Evolutionary conservation across 2,888 invertebrate genomes (phyloP), one percentile per base, ranked within the genome.

Genomic region (Spodoptera exigua): DNA sequence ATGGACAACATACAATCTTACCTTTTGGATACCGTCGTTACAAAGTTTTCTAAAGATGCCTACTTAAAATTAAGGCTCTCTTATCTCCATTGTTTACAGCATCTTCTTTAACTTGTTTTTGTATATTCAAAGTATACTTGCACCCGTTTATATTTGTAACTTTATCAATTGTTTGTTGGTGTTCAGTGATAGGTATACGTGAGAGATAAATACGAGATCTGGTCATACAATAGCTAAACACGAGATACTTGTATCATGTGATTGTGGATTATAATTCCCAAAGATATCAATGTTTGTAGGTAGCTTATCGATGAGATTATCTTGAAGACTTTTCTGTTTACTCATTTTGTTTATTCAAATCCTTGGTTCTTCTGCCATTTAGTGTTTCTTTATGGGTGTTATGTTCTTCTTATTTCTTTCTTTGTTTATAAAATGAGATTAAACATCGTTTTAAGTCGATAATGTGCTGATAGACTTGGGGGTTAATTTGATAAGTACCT

Each of bases 261-360:
- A 60, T 41, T 14, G 14, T 14, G 43, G 55, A 53, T 62, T 54
- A 57, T 57, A 56, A 74, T 62, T 53, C 64, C 17, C n/a, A 34
- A 35, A 53, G 70, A 73, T 62, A 70, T 54, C 48, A 35, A 14
- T 52, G 43, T 51, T 53, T 36, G 35, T 47, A 36, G 39, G 49
- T 16, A 64, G 59, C 47, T 51, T 68, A 68, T 51, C 17, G 63
- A 68, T 67, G 62, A 62, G 62, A 67, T 63, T 59, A 39, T 1
- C 7, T 53, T 12, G n/a, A 62, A 35, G 37, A 61, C 47, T 61
- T 44, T 32, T 61, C 41, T 39, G 46, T 55, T 61, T 51, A 11
- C n/a, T 41, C 5, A 16, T 55, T 32, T 40, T 48, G 16, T 45
- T 53, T 64, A 39, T 53, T 27, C 27, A 27, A 27, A 27, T 9